These are phyloP conservation scores for Merops nubicus DNA, from an alignment of 2,113 vertebrate genomes.

Conservation along the genomic window DNA sequence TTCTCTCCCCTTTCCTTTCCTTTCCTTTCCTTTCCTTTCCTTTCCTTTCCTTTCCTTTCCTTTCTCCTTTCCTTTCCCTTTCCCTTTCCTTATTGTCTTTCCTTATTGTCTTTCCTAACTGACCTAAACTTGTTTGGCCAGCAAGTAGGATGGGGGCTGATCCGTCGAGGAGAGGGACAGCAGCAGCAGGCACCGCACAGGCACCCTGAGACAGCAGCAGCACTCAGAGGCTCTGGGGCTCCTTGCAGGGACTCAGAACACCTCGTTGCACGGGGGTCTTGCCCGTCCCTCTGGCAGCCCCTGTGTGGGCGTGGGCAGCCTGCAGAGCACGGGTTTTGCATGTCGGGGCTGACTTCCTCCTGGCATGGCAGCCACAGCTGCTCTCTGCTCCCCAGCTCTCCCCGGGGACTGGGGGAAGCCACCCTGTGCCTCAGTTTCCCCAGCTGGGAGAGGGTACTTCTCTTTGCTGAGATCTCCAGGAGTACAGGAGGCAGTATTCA, in stretches of 20 bases:
- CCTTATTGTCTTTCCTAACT: too few species aligned
- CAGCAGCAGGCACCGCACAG: rapidly evolving
- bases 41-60: too few species aligned
- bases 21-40: too few species aligned
- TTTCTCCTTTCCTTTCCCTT: too few species aligned
- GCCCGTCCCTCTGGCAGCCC: neutral
- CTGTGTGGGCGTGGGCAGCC: neutral
- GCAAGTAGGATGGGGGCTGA: neutral
- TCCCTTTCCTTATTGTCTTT: neutral
- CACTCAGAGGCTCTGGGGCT: too few species aligned
- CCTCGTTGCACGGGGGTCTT: rapidly evolving
- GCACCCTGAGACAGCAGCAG: neutral
- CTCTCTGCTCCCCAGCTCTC: neutral
- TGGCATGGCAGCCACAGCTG: rapidly evolving
- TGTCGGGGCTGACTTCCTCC: neutral
- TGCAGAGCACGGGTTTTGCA: neutral
- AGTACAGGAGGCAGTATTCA: neutral
- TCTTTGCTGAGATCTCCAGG: neutral
- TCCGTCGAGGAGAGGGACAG: rapidly evolving
- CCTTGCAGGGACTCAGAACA: neutral
- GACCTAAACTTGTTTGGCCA: neutral
- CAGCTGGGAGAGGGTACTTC: neutral
- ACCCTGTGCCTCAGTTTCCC: neutral
- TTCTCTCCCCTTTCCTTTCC: too few species aligned
- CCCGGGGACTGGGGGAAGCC: neutral